Conservation (phyloP, 2,888 invertebrate genomes). For the Nephrotoma guestfalica region DNA sequence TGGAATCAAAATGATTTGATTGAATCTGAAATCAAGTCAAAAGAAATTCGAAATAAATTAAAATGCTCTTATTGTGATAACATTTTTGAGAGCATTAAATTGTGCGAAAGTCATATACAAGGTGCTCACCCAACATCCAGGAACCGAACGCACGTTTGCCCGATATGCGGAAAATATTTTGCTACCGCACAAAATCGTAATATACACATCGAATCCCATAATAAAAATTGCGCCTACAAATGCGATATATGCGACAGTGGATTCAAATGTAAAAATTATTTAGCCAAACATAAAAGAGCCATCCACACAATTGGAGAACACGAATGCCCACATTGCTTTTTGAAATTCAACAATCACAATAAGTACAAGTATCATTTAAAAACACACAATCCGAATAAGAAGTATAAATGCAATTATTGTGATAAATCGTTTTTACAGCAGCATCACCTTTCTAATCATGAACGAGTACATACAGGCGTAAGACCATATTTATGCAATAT, state of each 20-base stretch:
- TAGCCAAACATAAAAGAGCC: slow-evolving; percentile 9
- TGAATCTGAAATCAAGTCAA: background rate
- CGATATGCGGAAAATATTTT: slow-evolving; percentile 11
- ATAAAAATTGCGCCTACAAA: slow-evolving; percentile 3
- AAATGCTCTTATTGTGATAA: slow-evolving; percentile 2
- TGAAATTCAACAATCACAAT: slow-evolving; percentile 8
- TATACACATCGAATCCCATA: slow-evolving; percentile 10
- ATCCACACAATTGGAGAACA: slow-evolving; percentile 7
- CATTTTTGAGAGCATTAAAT: background rate
- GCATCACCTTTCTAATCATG: slow-evolving; percentile 12
- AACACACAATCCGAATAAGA: slow-evolving; percentile 12
- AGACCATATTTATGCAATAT: slow-evolving; percentile 12
- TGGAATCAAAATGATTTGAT: background rate
- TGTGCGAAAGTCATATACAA: slow-evolving; percentile 3
- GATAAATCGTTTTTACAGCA: slow-evolving; percentile 13
- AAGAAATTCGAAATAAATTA: background rate
- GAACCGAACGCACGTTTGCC: slow-evolving; percentile 5
- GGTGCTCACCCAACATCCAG: background rate
- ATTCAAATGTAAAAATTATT: slow-evolving; percentile 10
- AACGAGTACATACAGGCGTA: slow-evolving; percentile 11
- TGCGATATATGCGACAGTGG: slow-evolving; percentile 9
- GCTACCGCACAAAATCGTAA: slow-evolving; percentile 10
- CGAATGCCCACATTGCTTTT: slow-evolving; percentile 7
- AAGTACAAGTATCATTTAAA: slow-evolving; percentile 12
- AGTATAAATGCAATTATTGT: slow-evolving; percentile 13